phyloP scores from a whole-genome alignment of 2,797 vertebrate genomes.

The Todus mexicanus region DNA sequence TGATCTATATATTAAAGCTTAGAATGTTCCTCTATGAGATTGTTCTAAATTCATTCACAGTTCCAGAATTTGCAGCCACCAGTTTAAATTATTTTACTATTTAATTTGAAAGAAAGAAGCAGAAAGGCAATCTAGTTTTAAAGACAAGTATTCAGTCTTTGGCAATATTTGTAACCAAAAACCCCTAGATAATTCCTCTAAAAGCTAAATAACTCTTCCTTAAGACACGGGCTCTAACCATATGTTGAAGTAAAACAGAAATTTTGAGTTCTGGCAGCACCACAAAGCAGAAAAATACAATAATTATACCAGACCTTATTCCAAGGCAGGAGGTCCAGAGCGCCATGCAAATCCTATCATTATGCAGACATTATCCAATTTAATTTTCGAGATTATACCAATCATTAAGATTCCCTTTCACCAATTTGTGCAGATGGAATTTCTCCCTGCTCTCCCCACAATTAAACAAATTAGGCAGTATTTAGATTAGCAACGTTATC shows the following conservation, averaged over 20 bases:
- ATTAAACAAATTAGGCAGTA: conserved; percentile 47
- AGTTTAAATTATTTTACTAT: not conserved
- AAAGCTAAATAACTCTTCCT: not conserved
- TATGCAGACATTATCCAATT: conserved; percentile 50
- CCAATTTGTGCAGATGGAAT: conserved; percentile 10
- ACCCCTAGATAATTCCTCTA: not conserved
- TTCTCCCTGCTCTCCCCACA: conserved; percentile 9
- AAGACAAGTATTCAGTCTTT: not conserved
- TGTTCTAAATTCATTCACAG: not conserved
- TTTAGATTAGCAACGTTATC: conserved; percentile 40
- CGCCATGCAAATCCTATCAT: conserved; percentile 39
- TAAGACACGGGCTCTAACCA: not conserved
- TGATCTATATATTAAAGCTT: not conserved
- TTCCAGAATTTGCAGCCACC: not conserved
- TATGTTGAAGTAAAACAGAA: not conserved
- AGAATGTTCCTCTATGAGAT: not conserved
- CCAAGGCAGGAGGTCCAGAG: conserved; percentile 18
- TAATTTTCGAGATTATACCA: conserved; percentile 44
- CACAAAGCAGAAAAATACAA: not conserved
- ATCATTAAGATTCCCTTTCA: conserved; percentile 31
- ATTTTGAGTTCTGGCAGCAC: not conserved
- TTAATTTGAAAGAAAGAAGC: not conserved
- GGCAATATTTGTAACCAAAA: not conserved
- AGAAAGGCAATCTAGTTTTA: not conserved
- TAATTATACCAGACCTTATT: conserved; percentile 24